Evolutionary conservation across 2,888 invertebrate genomes (phyloP).

Genomic region (Acleris sparsana): DNA sequence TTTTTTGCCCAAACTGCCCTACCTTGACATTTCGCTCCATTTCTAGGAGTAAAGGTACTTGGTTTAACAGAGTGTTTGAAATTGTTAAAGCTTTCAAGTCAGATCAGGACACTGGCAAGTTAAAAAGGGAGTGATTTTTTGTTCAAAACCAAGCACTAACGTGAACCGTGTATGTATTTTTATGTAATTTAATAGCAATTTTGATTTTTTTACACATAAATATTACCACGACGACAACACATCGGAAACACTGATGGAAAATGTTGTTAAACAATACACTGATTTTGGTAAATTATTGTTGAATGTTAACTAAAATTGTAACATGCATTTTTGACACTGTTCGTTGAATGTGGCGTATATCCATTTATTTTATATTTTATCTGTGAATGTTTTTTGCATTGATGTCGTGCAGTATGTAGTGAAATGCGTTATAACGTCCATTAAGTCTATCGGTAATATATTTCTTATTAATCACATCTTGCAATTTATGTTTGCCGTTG

Average conservation of each 20-base stretch:
- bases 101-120: slow-evolving; percentile 70
- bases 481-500: slow-evolving; percentile 99
- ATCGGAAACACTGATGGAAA: slow-evolving; percentile 61
- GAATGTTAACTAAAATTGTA: slow-evolving; percentile 32
- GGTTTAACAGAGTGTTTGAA: slow-evolving; percentile 57
- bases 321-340: neutral
- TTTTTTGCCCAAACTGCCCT: slow-evolving; percentile 74
- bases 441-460: slow-evolving; percentile 99
- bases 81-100: slow-evolving; percentile 53
- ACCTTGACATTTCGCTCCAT: slow-evolving; percentile 80
- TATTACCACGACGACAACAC: slow-evolving; percentile 56
- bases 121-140: slow-evolving; percentile 52
- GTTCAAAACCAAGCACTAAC: slow-evolving; percentile 65
- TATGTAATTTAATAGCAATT: slow-evolving; percentile 53
- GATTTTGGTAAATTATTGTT: slow-evolving; percentile 39
- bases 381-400: slow-evolving; percentile 42
- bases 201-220: slow-evolving; percentile 57
- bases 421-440: slow-evolving; percentile 99
- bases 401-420: slow-evolving; percentile 93
- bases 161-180: slow-evolving; percentile 64
- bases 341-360: slow-evolving; percentile 40
- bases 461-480: slow-evolving; percentile 99
- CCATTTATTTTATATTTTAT: slow-evolving; percentile 21
- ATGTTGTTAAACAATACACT: slow-evolving; percentile 29
- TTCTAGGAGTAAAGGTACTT: slow-evolving; percentile 72